Percentiles rank a stretch among this genome's conserved stretches.
Conservation (phyloP, 92 coral and sea anemone species). For the Metridium senile region DNA sequence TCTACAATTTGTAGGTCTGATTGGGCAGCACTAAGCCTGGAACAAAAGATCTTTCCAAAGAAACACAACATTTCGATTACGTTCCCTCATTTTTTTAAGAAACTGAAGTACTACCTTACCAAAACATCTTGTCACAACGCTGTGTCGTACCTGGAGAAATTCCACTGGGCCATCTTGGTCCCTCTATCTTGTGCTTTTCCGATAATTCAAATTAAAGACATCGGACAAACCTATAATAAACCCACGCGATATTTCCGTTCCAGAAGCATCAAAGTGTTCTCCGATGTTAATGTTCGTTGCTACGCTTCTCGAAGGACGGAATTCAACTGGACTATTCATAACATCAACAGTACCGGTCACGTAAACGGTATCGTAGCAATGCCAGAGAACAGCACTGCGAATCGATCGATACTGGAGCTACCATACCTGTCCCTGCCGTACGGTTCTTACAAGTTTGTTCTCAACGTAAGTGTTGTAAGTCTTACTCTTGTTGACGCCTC, state of each 20-base stretch:
- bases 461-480: slow-evolving; percentile 57
- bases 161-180: slow-evolving; percentile 46
- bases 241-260: slow-evolving; percentile 43
- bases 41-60: slow-evolving; percentile 15
- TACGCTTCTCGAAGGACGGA: slow-evolving; percentile 65
- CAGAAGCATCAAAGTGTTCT: slow-evolving; percentile 48
- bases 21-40: slow-evolving; percentile 29
- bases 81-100: slow-evolving; percentile 45
- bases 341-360: slow-evolving; percentile 16
- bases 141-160: slow-evolving; percentile 43
- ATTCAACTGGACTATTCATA: slow-evolving; percentile 54
- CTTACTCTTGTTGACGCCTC: slow-evolving; percentile 39
- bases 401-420: slow-evolving; percentile 36
- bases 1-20: slow-evolving; percentile 52
- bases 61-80: slow-evolving; percentile 19
- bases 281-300: slow-evolving; percentile 56
- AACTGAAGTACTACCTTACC: slow-evolving; percentile 30
- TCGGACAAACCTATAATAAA: slow-evolving; percentile 25
- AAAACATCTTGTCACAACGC: slow-evolving; percentile 48
- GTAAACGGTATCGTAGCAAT: neutral
- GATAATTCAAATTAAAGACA: slow-evolving; percentile 34
- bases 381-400: slow-evolving; percentile 4
- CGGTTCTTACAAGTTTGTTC: slow-evolving; percentile 38
- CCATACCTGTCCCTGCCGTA: slow-evolving; percentile 42
- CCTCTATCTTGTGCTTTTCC: slow-evolving; percentile 60